Base-by-base conservation (phyloP, 1,140 invertebrate genomes). In the Reticulitermes speratus region DNA sequence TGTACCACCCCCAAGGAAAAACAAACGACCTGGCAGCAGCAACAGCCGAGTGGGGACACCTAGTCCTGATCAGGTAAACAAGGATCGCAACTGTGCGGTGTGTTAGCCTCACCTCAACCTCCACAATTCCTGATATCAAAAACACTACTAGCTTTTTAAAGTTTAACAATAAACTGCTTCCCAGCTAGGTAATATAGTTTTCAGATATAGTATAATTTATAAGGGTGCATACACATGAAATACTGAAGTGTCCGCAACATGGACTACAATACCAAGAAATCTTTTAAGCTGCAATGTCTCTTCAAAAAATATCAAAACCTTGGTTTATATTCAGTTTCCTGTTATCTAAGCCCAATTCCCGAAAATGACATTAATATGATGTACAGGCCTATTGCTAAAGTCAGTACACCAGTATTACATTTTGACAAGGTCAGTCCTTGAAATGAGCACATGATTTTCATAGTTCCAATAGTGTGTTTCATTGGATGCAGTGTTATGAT, bases 1-100 rank as follows among this genome's bases (percentile, higher is more conserved):
- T 0, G 94, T 97, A 14, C 96, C 97, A 14, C 97, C 97, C 44
- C 97, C 97, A 1, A 92, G 97, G 88, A 93, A 96, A 91, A 96
- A 96, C 88, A 95, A 94, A 88, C 90, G 91, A 87, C 89, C 87
- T 83, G 91, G 75, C 16, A 87, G 86, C 65, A 44, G 86, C 52
- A 82, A 69, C 44, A 48, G 52, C 44, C 52, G 87, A 75, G 69
- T 55, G 14, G 75, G 81, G 44, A 44, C 52, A n/a, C 45, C 44
- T 25, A 84, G 86, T 59, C 86, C 86, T 25, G 52, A 84, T 44
- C 86, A 86, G 86, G 86, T 86, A 86, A 86, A 65, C 48, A 84
- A 84, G 84, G 30, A 84, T 75, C 52, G 30, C 45, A 44, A 48
- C 86, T 86, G 86, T 38, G 55, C 30, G 5, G 14, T 86, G n/a